These are phyloP conservation scores for Ia io DNA, from an alignment of 2,113 vertebrate genomes.

Conservation along the genomic window DNA sequence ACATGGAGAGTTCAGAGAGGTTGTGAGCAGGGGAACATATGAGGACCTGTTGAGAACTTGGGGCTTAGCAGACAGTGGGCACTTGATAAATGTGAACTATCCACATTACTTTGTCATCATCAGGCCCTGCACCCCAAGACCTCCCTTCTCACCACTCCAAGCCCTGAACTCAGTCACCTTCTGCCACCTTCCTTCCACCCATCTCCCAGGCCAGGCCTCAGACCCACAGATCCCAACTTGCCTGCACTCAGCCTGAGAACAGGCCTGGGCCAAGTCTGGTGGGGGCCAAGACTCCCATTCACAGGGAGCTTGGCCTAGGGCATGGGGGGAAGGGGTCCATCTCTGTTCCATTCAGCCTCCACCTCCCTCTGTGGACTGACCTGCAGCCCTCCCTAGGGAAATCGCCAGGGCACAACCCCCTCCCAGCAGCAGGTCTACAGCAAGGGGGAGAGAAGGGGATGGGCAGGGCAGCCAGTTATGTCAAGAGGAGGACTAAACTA, in stretches of 20 bases:
- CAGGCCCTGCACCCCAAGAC: background rate
- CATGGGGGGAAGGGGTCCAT: background rate
- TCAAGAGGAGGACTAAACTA: background rate
- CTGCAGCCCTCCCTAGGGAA: background rate
- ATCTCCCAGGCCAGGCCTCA: slow-evolving; percentile 13
- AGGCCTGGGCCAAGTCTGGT: slow-evolving; percentile 29
- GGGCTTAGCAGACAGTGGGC: background rate
- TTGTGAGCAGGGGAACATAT: background rate
- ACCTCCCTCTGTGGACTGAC: background rate
- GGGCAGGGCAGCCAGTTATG: background rate
- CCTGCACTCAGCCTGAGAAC: slow-evolving; percentile 31
- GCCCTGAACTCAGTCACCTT: slow-evolving; percentile 11
- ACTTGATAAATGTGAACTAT: background rate
- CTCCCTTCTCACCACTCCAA: background rate
- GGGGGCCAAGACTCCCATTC: background rate
- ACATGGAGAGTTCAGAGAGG: fast-evolving
- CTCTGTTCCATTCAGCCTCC: background rate
- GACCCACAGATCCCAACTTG: slow-evolving; percentile 68
- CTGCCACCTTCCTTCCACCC: background rate
- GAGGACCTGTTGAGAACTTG: background rate
- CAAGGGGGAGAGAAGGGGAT: fast-evolving
- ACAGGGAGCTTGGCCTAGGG: background rate
- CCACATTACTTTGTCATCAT: background rate
- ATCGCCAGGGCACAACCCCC: background rate
- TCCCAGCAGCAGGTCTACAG: background rate